Evolutionary conservation across 2,797 vertebrate genomes (phyloP), one percentile per base, ranked within the genome.

Genomic region (Manis javanica): DNA sequence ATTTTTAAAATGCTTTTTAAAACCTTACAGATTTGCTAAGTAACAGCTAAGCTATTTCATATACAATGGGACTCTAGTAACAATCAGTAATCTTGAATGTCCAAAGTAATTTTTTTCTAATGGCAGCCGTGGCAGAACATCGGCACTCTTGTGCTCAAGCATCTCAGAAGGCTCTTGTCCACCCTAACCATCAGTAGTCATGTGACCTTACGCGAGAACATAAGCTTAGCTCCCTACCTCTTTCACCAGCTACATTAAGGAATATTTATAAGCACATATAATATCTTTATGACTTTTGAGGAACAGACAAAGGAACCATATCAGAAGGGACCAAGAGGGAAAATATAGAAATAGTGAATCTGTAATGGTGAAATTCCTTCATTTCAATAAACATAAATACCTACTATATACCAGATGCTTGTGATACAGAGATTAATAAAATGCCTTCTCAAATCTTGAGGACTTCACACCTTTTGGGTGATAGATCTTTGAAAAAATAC

Each of bases 81-180:
- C 12, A 90, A 87, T 92, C 78, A 82, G 51, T 77, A 86, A 95
- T 29, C 42, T 57, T 95, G 93, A 87, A 72, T 85, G 19, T 74
- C 29, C 39, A 81, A 94, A 94, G 77, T 63, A 57, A 26, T 5
- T 49, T 83, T 93, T 93, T 91, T 69, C 84, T 90, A 96, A 78
- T 88, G 51, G 74, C n/a, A 77, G 57, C 90, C 92, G 21, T 82
- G 31, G 24, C 5, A 89, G 71, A 95, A 93, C 16, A 69, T 19
- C 85, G 57, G 29, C 71, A 87, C 46, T 95, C 87, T 92, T 94
- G 61, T 95, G 46, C 72, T 90, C 64, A 92, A 82, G 46, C 51
- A 90, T 92, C 82, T 96, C 90, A 91, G 72, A 82, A 94, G 39
- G 82, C 49, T 92, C 96, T 95, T 93, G 55, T 92, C 55, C 51